Evolutionary conservation across 64 coral and sea anemone genomes (phyloP).

Genomic region (Pocillopora damicornis): DNA sequence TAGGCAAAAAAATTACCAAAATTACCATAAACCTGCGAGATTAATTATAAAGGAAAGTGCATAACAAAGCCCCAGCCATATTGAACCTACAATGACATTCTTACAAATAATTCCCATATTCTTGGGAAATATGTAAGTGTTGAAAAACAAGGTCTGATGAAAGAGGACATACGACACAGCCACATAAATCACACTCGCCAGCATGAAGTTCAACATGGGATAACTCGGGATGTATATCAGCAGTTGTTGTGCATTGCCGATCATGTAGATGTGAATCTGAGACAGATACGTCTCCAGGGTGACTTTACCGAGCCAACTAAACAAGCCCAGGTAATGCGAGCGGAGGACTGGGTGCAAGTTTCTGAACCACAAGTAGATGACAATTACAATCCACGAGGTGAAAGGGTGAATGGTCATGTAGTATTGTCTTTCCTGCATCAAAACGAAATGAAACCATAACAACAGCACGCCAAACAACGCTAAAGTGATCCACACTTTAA

Average conservation of each 20-base stretch:
- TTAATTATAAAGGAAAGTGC: constrained; percentile 73
- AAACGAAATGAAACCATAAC: constrained; percentile 73
- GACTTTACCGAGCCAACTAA: constrained; percentile 94
- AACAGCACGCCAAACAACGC: constrained; percentile 36
- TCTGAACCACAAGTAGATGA: constrained; percentile 84
- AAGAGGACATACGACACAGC: constrained; percentile 84
- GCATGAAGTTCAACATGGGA: constrained; percentile 93
- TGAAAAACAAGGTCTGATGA: constrained; percentile 94
- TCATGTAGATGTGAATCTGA: constrained; percentile 99
- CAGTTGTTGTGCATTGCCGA: constrained; percentile 71
- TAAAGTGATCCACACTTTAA: constrained; percentile 69
- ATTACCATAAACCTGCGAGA: constrained; percentile 63
- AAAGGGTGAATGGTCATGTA: constrained; percentile 88
- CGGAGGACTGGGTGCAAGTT: constrained; percentile 77
- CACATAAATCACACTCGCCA: constrained; percentile 74
- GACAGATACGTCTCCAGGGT: constrained; percentile 92
- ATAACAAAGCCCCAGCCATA: constrained; percentile 78
- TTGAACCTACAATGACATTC: constrained; percentile 59
- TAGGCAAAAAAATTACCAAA: no score
- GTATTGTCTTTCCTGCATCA: constrained; percentile 58
- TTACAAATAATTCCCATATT: constrained; percentile 90
- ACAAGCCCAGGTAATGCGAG: constrained; percentile 71
- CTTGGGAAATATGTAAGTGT: constrained; percentile 88
- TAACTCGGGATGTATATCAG: constrained; percentile 79
- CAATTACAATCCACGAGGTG: constrained; percentile 71